phyloP scores from a whole-genome alignment of 2,888 invertebrate genomes.

The Drosophila emarginata region DNA sequence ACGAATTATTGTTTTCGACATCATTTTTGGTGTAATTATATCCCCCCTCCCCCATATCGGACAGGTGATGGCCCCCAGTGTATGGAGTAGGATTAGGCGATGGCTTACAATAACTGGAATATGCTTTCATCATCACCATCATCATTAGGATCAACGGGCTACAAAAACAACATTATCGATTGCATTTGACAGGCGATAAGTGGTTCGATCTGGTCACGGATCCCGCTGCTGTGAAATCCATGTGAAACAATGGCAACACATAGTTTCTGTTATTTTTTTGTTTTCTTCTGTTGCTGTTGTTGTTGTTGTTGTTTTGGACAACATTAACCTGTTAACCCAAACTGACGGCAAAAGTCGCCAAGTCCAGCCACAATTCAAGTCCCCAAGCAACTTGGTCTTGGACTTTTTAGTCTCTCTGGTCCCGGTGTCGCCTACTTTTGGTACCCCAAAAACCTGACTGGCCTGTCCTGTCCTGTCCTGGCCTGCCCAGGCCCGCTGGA shows the following conservation, averaged over 20 bases:
- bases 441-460: constrained; percentile 31
- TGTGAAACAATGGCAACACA: constrained; percentile 66
- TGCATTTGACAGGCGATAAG: constrained; percentile 70
- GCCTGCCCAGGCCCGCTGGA: constrained; percentile 45
- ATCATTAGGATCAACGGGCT: constrained; percentile 45
- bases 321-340: constrained; percentile 81
- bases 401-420: neutral
- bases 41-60: constrained; percentile 17
- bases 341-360: constrained; percentile 63
- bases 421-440: constrained; percentile 72
- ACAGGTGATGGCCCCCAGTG: constrained; percentile 44
- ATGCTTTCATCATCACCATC: constrained; percentile 55
- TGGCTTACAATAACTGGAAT: constrained; percentile 22
- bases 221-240: constrained; percentile 21
- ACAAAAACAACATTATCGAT: constrained; percentile 57
- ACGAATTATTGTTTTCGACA: constrained; percentile 74
- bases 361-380: constrained; percentile 30
- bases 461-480: constrained; percentile 14
- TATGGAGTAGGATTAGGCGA: constrained; percentile 44
- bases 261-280: constrained; percentile 32
- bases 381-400: constrained; percentile 53
- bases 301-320: constrained; percentile 54
- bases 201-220: constrained; percentile 56
- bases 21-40: constrained; percentile 71
- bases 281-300: neutral